Base-by-base conservation (phyloP, 2,113 vertebrate genomes). In the Hirundichthys speculiger region DNA sequence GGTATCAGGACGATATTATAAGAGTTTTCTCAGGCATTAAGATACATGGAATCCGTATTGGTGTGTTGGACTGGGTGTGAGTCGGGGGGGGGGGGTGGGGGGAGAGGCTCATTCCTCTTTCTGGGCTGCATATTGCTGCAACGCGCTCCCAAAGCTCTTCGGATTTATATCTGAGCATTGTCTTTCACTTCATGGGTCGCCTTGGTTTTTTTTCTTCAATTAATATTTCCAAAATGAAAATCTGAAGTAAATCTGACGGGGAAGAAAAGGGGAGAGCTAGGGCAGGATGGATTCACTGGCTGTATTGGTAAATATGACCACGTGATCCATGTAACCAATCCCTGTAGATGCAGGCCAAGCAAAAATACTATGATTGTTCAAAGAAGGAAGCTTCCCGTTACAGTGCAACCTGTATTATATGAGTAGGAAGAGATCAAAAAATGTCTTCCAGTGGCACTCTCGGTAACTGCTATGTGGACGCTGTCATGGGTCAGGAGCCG, bases 291-390 rank as follows among this genome's bases (percentile, higher is more conserved):
- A 98, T 99, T 98, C 98, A 99, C 95, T 96, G 93, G 73, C 88
- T 93, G 96, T 97, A 97, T 99, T 98, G 95, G 96, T 99, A 99
- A 98, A 99, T 99, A 99, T 95, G 95, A 95, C 95, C 97, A 99
- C 97, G 97, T 99, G 97, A 96, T 93, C 93, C 89, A 91, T 92
- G 92, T 94, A 94, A 98, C 97, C 97, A 99, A 99, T 99, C 94
- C 94, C 94, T 89, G 95, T 90, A 92, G 93, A 93, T 94, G 95
- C 85, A 94, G 95, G 94, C 88, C 95, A 95, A n/a, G 96, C 95
- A 96, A 97, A 93, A 96, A 96, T 96, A 96, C 95, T 96, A 95
- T 94, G 95, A 95, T 95, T 96, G 94, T 96, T 95, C 96, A 89
- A 84, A 91, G 94, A 93, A 94, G 91, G 93, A 93, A 93, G 95